Evolutionary conservation across 1,140 invertebrate species (phyloP), one percentile per base, ranked within the genome.

Genomic region (Drosophila malerkotliana): DNA sequence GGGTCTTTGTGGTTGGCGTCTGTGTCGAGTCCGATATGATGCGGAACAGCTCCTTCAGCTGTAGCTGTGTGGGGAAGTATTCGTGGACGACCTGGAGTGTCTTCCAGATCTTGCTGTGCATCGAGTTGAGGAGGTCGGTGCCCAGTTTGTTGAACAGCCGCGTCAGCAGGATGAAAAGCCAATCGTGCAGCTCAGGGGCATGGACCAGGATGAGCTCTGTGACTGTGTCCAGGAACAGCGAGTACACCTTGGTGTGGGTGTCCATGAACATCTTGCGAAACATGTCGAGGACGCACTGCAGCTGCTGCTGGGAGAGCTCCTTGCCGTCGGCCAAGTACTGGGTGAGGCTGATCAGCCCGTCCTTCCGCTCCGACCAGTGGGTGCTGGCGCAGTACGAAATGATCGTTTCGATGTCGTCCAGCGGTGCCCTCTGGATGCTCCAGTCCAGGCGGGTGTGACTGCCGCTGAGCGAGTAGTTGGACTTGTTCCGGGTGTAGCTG

Each of bases 261-360:
- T 99, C 98, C 94, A 98, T 97, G 84, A 99, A 98, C 97, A 99
- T 98, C 93, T 97, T 97, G 45, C 97, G 96, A 88, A 98, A 97
- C 68, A 98, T 96, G 79, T 99, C 98, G 0, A 92, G 69, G 26
- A 92, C 84, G 47, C 76, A 82, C 62, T 92, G 89, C 51, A 92
- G 63, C 68, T 92, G 91, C 44, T 91, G 88, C 32, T 72, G 78
- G 12, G 83, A 87, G 41, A 92, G 54, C 48, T 80, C 80, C 72
- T 92, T 92, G 45, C 91, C 91, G 32, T 91, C 91, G 54, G 90
- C 84, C 53, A 92, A 72, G 64, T 92, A 92, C 51, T 91, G 89
- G 1, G 93, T 96, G 30, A 99, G 92, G 66, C 96, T 96, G 3
- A 97, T 93, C 2, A 99, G 93, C 14, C 98, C 98, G 79, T 99